Evolutionary conservation across 2,113 vertebrate species (phyloP).

Genomic region (Drymodes brunneopygia): DNA sequence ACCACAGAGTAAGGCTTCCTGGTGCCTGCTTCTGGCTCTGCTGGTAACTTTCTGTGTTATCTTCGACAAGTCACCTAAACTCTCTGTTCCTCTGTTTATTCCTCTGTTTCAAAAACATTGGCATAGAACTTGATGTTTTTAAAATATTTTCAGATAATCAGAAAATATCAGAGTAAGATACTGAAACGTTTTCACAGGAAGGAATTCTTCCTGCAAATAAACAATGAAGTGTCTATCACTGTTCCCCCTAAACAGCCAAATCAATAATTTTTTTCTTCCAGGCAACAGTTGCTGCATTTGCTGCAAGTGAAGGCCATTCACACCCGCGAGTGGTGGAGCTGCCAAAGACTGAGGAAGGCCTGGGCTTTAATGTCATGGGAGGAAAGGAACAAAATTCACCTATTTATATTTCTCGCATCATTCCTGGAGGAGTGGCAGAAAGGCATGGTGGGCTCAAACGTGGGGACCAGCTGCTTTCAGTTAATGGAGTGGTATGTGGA

Average conservation of each 20-base stretch:
- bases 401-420: constrained; percentile 99
- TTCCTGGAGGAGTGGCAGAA: constrained; percentile 96
- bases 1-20: neutral
- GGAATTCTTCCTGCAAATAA: neutral
- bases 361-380: constrained; percentile 99
- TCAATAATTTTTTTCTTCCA: constrained; percentile 56
- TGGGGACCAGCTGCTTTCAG: constrained; percentile 97
- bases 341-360: constrained; percentile 98
- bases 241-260: constrained; percentile 20
- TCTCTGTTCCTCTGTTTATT: neutral
- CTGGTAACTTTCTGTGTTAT: neutral
- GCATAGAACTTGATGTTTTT: neutral
- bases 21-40: neutral
- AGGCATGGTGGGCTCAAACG: constrained; percentile 95
- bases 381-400: constrained; percentile 99
- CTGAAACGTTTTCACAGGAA: neutral
- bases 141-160: neutral
- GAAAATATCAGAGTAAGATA: neutral
- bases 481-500: constrained; percentile 94
- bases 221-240: neutral
- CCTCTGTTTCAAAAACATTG: neutral
- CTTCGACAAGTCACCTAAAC: neutral
- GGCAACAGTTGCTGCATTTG: constrained; percentile 98
- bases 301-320: constrained; percentile 97
- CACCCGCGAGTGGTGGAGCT: constrained; percentile 96